A percentile compares a stretch with the other conserved stretches of the same genome.
These are phyloP conservation scores for Oncorhynchus clarkii DNA, from an alignment of 2,113 vertebrate genomes.

Conservation along the genomic window DNA sequence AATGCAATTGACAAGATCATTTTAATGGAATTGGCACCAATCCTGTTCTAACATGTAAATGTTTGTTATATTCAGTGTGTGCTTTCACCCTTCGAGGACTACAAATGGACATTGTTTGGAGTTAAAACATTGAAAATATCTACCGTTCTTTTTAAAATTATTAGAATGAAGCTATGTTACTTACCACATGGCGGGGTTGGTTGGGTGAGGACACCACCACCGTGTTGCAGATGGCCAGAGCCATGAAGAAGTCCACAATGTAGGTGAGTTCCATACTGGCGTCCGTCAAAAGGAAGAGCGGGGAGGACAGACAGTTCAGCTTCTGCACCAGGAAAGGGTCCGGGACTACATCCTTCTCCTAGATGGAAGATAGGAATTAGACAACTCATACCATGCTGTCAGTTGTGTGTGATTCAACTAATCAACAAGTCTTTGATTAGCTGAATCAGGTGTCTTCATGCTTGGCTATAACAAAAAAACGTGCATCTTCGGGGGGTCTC, in stretches of 20 bases:
- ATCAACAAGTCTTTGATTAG: too few species aligned
- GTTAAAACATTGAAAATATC: too few species aligned
- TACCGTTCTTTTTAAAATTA: too few species aligned
- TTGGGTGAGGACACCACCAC: constrained; percentile 86
- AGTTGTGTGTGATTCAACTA: too few species aligned
- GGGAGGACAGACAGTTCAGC: constrained; percentile 71
- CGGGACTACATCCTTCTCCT: constrained; percentile 91
- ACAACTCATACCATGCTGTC: not conserved
- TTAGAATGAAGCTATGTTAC: not conserved
- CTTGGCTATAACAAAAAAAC: too few species aligned
- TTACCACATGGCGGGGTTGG: constrained; percentile 71
- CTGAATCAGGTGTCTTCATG: too few species aligned
- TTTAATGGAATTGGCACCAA: not conserved
- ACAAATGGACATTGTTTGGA: too few species aligned
- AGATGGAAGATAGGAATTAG: constrained; percentile 20
- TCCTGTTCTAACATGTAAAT: not conserved
- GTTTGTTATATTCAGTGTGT: too few species aligned
- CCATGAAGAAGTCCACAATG: constrained; percentile 90
- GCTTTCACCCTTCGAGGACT: too few species aligned
- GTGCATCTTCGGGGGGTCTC: too few species aligned
- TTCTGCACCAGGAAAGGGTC: constrained; percentile 82
- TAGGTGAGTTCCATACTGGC: constrained; percentile 57
- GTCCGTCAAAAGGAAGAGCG: constrained; percentile 51
- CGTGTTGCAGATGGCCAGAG: constrained; percentile 93
- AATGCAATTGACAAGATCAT: not conserved